Base-by-base conservation (phyloP, 1,140 invertebrate genomes). In the Thaumatotibia leucotreta region DNA sequence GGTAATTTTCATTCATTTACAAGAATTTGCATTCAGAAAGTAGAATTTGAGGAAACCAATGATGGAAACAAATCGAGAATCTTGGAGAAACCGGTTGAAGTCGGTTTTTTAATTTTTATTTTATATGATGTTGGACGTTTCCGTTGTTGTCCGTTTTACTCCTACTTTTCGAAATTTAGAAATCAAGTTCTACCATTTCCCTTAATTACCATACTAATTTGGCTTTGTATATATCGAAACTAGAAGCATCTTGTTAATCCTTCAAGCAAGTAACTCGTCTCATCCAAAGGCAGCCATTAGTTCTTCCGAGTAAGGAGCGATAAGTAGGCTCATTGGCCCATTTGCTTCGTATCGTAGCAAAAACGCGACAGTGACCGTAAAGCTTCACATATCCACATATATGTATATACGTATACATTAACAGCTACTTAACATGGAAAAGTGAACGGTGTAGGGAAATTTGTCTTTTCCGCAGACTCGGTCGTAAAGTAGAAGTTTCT, bases 331-430 rank as follows among this genome's bases (percentile, higher is more conserved):
- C 14, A 33, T 54, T 66, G 64, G 39, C 52, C 63, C 29, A 64
- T 64, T 64, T 49, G 17, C 64, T 24, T 65, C 58, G 61, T 65
- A 33, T 27, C 31, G 54, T 22, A 17, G 33, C 33, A 39, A 66
- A 66, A 65, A 66, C 35, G 52, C 20, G 31, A 65, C 29, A 52
- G 45, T 65, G 64, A 65, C 49, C 49, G 29, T n/a, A 54, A 65
- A 54, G 58, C 31, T 17, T 54, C 32, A 31, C n/a, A 54, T 32
- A 45, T 0, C 14, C 20, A 45, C 39, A 45, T 45, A 45, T 17
- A 45, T 17, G 4, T n/a, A 33, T 8, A 33, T 33, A 33, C 32
- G 10, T 10, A 10, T 14, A 39, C 33, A 14, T 35, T 2, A 2
- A 35, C 33, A 14, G 35, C n/a, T 35, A 4, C n/a, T 39, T 14